These are phyloP conservation scores for Cyprinodon diabolis DNA, from an alignment of 2,797 vertebrate species.

Conservation along the genomic window DNA sequence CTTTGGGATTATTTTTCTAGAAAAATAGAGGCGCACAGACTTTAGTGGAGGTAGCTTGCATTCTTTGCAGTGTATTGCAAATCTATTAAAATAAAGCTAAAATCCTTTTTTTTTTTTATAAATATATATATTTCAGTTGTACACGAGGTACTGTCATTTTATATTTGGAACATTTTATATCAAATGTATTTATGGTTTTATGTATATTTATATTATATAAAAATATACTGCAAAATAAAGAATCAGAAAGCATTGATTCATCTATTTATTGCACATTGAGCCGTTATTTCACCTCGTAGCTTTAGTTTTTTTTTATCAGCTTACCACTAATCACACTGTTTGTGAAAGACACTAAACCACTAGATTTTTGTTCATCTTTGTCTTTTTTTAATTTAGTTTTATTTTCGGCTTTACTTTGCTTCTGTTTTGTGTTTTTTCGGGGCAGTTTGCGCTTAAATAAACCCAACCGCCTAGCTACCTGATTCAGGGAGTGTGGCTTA, in stretches of 20 bases:
- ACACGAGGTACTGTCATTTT: conserved; percentile 83
- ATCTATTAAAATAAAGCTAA: conserved; percentile 67
- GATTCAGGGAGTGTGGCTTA: conserved; percentile 63
- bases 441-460: conserved; percentile 68
- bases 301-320: conserved; percentile 58
- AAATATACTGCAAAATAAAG: conserved; percentile 81
- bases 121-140: conserved; percentile 75
- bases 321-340: conserved; percentile 83
- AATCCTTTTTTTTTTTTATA: conserved; percentile 42
- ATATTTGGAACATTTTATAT: conserved; percentile 81
- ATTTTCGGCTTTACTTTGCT: conserved; percentile 57
- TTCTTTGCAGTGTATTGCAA: conserved; percentile 67
- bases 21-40: conserved; percentile 65
- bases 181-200: conserved; percentile 84
- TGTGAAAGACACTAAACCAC: conserved; percentile 82
- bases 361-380: conserved; percentile 73
- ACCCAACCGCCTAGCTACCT: conserved; percentile 64
- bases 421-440: conserved; percentile 48
- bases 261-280: conserved; percentile 77
- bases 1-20: conserved; percentile 70
- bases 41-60: conserved; percentile 67
- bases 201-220: conserved; percentile 81
- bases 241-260: conserved; percentile 72
- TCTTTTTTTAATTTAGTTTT: conserved; percentile 62
- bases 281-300: conserved; percentile 63